Base-by-base conservation (phyloP, 2,888 invertebrate species). In the Agrochola lychnidis region DNA sequence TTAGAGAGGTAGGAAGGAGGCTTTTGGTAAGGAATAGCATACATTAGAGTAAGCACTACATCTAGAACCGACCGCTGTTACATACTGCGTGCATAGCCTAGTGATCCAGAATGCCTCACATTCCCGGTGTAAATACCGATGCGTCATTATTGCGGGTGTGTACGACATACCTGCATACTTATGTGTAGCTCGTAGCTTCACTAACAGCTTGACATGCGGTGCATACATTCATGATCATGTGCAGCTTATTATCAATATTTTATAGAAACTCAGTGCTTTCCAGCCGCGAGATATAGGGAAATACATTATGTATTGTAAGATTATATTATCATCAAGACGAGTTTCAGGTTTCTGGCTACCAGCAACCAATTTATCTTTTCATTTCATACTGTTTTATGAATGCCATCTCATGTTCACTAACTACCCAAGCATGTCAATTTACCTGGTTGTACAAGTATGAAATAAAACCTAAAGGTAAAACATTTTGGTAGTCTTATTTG, bases 61-160 rank as follows among this genome's bases (percentile, higher is more conserved):
- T 4, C 1, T 62, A 57, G 14, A 0, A 0, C 14, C 56, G 51
- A 61, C 59, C 40, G n/a, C 63, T 14, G 45, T 22, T 22, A 69
- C 36, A 68, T 45, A 78, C 45, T 30, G 40, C 61, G 30, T 12
- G 36, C 53, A 62, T 63, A 25, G 62, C 61, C 73, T 6, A 53
- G 25, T 62, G 73, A n/a, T 51, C 66, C 62, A 74, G 63, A 59
- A 78, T 87, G 69, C 83, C 73, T 53, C 57, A 67, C 86, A 87
- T 86, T 87, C 88, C 72, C 48, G 78, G 14, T 36, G 61, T 56
- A 66, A 25, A 87, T 86, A 62, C 87, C 87, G n/a, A 48, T 51
- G 69, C 69, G 53, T 76, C 81, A 78, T 81, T 78, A 83, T 70
- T 64, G 25, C 70, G 68, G 61, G 64, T 48, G 16, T 70, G 14